Conservation (phyloP, 1,140 invertebrate genomes). For the Bradynema listronoti region DNA sequence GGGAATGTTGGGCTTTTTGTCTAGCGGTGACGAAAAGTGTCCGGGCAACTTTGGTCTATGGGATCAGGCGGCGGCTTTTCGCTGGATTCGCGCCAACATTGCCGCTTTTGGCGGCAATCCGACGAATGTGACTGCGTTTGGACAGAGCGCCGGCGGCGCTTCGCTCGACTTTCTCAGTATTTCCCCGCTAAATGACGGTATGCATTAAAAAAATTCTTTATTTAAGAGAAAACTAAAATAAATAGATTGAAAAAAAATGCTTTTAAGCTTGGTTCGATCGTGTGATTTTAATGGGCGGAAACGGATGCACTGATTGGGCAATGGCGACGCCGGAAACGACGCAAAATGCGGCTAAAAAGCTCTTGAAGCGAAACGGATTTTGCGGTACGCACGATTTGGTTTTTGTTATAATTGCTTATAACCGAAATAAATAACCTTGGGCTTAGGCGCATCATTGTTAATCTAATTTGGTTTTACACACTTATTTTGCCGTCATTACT, state of each 20-base stretch:
- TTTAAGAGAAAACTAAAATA: not conserved
- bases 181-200: constrained; percentile 30
- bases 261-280: constrained; percentile 29
- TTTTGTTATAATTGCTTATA: no score
- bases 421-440: not conserved
- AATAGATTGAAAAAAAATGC: not conserved
- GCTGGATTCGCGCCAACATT: constrained; percentile 64
- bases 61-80: constrained; percentile 82
- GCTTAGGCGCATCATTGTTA: no score
- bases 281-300: constrained; percentile 41
- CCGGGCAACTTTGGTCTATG: constrained; percentile 81
- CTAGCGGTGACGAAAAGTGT: constrained; percentile 72
- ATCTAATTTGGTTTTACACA: no score
- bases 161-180: constrained; percentile 39
- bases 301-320: constrained; percentile 35
- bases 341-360: constrained; percentile 21
- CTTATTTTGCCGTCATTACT: no score
- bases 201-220: not conserved
- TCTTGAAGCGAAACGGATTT: no score
- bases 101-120: constrained; percentile 57
- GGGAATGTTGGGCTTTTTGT: constrained; percentile 67
- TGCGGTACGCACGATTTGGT: no score
- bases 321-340: constrained; percentile 18
- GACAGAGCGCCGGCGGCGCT: constrained; percentile 68
- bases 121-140: constrained; percentile 63